A percentile compares a stretch with the other conserved stretches of the same genome.
These are phyloP conservation scores for Aplochiton taeniatus DNA, from an alignment of 2,797 vertebrate species.

Conservation along the genomic window DNA sequence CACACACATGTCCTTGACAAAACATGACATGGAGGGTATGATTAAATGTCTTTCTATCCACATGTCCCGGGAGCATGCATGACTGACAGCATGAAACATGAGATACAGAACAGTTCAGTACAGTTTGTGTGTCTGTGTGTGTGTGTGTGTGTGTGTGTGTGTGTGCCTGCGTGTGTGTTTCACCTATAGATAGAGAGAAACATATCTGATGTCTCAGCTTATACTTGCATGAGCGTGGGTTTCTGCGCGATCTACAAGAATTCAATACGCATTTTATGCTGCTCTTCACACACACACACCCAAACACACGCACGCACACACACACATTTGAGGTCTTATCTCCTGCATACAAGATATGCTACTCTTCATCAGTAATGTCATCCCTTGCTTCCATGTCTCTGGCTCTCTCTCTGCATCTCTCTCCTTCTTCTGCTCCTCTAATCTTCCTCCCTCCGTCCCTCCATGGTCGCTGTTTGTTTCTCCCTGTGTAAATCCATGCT, in stretches of 20 bases:
- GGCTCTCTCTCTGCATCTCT: neutral
- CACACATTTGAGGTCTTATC: too few species aligned
- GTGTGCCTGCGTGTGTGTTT: conserved; percentile 14
- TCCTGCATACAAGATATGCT: neutral
- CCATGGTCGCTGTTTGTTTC: neutral
- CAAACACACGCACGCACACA: too few species aligned
- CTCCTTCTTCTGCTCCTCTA: neutral
- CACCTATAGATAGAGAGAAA: neutral
- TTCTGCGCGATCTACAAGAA: too few species aligned
- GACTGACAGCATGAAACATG: neutral
- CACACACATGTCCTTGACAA: conserved; percentile 4
- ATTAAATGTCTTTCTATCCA: neutral
- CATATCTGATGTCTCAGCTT: neutral
- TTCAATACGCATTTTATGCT: too few species aligned
- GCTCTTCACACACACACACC: too few species aligned
- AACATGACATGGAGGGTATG: conserved; percentile 1
- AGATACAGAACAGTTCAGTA: neutral
- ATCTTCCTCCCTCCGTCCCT: conserved; percentile 4
- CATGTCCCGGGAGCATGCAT: neutral
- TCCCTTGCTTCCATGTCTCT: neutral
- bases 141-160: neutral
- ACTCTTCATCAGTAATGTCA: neutral
- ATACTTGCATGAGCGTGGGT: neutral
- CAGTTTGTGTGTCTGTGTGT: neutral
- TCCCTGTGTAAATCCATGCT: neutral